Evolutionary conservation across 2,888 invertebrate genomes (phyloP), one percentile per base, ranked within the genome.

Genomic region (Lasioglossum vierecki): DNA sequence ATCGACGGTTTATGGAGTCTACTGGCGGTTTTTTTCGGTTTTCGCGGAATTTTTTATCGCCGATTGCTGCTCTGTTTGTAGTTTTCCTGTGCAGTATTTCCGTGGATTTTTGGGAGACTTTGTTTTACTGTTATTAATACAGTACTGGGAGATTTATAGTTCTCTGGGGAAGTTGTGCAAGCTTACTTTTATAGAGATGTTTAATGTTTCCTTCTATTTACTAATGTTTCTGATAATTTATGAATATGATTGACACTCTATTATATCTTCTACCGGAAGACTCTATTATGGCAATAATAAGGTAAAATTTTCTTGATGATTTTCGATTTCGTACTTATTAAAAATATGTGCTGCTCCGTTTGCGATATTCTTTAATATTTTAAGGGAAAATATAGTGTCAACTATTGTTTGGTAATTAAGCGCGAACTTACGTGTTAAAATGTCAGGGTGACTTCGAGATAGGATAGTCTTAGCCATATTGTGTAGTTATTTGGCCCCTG

Each of bases 1-100:
- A 66, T 68, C 41, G 44, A 53, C 83, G 78, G 83, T 85, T 88
- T 90, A 79, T 76, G 74, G 76, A 80, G 71, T 75, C 80, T 72
- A 46, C 60, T 71, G 35, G 30, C 39, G 18, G 30, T 15, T 30
- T 63, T 81, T 39, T 68, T 68, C 39, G 30, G 6, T 39, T 79
- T 80, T 82, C 35, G 60, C 79, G 22, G 68, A 71, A 85, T 87
- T 88, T 85, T 81, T 79, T 82, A 70, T 70, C 41, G 13, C 2
- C 13, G 63, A 35, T 63, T 63, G 18, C 26, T 63, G 3, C 6
- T 18, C 15, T 63, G 30, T 26, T 30, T 8, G 30, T 8, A 18
- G 63, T 18, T 30, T 35, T 8, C 18, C 63, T 63, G 63, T 18
- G 15, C 18, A 30, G 18, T 15, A 30, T 30, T 22, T 39, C 18